Evolutionary conservation across 2,888 invertebrate species (phyloP).

Genomic region (Rhodophaea formosa): DNA sequence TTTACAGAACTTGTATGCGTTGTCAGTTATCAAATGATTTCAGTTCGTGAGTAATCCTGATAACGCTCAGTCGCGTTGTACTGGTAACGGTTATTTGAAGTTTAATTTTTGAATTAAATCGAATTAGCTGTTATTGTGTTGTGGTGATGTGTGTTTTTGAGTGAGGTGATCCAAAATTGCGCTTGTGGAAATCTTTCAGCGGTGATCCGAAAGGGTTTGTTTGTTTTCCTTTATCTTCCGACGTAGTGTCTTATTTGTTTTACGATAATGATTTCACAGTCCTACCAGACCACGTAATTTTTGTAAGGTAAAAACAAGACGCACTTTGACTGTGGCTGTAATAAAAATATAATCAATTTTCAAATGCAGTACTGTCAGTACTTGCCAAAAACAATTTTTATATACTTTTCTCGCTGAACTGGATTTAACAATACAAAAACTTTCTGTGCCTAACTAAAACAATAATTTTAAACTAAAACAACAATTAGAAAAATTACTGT

Average conservation of each 20-base stretch:
- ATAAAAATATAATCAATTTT: too few relatives aligned
- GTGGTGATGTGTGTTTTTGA: neutral
- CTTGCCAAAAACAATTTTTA: too few relatives aligned
- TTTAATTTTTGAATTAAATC: conserved; percentile 13
- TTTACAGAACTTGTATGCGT: conserved; percentile 15
- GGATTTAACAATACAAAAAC: too few relatives aligned
- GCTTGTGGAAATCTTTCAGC: neutral
- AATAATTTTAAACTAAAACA: too few relatives aligned
- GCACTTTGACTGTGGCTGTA: too few relatives aligned
- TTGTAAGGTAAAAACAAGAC: too few relatives aligned
- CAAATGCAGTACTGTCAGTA: too few relatives aligned
- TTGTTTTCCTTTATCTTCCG: neutral
- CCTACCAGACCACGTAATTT: too few relatives aligned
- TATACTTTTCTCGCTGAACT: too few relatives aligned
- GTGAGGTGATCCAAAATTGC: conserved; percentile 5
- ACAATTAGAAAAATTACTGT: too few relatives aligned
- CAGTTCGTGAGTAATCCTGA: conserved; percentile 22
- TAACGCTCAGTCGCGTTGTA: conserved; percentile 21
- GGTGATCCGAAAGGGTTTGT: conserved; percentile 8
- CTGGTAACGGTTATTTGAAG: conserved; percentile 16
- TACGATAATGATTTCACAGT: too few relatives aligned
- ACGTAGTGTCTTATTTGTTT: neutral
- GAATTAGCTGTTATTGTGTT: conserved; percentile 7
- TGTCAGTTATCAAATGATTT: conserved; percentile 25
- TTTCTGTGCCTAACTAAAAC: too few relatives aligned